Conservation (phyloP, 2,888 invertebrate genomes). For the Leptogaster cylindrica region DNA sequence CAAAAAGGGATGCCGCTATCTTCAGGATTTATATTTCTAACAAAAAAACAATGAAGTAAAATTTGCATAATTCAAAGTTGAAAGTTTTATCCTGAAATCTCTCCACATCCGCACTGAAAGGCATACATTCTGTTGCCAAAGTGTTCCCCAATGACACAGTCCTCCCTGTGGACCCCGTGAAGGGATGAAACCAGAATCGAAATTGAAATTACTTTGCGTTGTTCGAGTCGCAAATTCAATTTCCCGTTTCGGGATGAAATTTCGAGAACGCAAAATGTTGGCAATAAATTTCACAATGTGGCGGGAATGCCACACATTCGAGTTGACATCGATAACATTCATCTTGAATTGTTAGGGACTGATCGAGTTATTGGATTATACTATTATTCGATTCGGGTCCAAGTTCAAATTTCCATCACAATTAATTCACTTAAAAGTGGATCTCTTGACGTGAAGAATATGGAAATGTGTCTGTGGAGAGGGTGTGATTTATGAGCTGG, state of each 20-base stretch:
- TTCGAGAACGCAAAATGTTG: slow-evolving; percentile 29
- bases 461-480: slow-evolving; percentile 11
- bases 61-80: slow-evolving; percentile 22
- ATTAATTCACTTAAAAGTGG: slow-evolving; percentile 35
- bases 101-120: slow-evolving; percentile 27
- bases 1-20: too few species aligned
- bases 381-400: slow-evolving; percentile 30
- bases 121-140: slow-evolving; percentile 34
- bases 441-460: slow-evolving; percentile 28
- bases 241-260: slow-evolving; percentile 39
- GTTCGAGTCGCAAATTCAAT: slow-evolving; percentile 40
- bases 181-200: slow-evolving; percentile 36
- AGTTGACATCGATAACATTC: slow-evolving; percentile 41
- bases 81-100: slow-evolving; percentile 34
- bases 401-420: slow-evolving; percentile 35
- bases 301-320: slow-evolving; percentile 32
- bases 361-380: slow-evolving; percentile 34
- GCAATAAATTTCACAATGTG: slow-evolving; percentile 41
- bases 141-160: slow-evolving; percentile 33
- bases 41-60: background rate
- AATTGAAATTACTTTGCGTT: slow-evolving; percentile 40
- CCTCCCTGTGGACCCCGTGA: slow-evolving; percentile 13
- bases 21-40: too few species aligned
- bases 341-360: slow-evolving; percentile 37
- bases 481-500: slow-evolving; percentile 6